phyloP scores from a whole-genome alignment of 2,797 vertebrate species.

The Dermochelys coriacea region DNA sequence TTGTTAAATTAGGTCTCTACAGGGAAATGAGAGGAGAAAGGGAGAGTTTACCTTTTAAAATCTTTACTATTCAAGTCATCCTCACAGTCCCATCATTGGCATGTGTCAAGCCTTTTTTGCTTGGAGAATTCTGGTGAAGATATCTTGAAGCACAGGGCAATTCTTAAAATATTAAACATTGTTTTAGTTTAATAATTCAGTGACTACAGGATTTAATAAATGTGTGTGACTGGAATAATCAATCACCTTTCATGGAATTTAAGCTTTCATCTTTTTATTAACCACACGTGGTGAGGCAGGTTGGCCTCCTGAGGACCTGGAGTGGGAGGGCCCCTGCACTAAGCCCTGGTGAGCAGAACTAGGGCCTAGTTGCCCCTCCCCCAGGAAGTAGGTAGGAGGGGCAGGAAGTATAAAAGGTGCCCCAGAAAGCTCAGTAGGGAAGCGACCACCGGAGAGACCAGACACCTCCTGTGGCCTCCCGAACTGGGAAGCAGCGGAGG shows the following conservation, averaged over 20 bases:
- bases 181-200: conserved; percentile 25
- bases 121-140: not conserved
- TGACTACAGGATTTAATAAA: not conserved
- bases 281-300: not conserved
- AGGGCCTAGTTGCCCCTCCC: no score
- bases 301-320: no score
- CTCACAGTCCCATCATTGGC: not conserved
- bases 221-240: not conserved
- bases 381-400: no score
- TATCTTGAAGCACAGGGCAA: not conserved
- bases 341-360: no score
- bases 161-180: conserved; percentile 39
- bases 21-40: not conserved
- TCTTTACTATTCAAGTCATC: not conserved
- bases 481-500: no score
- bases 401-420: no score
- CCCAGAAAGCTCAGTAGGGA: no score
- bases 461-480: no score
- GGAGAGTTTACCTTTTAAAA: conserved; percentile 18
- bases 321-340: no score
- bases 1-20: conserved; percentile 7
- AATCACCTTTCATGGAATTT: not conserved
- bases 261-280: not conserved
- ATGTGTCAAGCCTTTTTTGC: not conserved
- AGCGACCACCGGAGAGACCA: no score